Evolutionary conservation across 2,113 vertebrate species (phyloP), one percentile per base, ranked within the genome.

Genomic region (Spea multiplicata): DNA sequence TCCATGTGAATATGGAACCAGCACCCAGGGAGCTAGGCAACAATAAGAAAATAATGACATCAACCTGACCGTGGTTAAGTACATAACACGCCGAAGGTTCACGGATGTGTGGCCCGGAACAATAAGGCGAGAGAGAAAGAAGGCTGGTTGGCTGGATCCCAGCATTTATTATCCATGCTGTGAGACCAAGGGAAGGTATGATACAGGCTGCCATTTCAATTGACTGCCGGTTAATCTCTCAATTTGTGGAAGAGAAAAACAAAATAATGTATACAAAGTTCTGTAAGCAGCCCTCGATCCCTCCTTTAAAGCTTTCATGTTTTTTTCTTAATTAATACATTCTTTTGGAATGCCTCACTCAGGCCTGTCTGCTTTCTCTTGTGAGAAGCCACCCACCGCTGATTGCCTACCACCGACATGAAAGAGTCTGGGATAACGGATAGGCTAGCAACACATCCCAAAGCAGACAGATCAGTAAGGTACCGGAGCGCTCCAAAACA

Each of bases 41-140:
- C 94, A 94, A 94, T 94, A 93, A 90, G 91, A 92, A 93, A 92
- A 96, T 94, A 95, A 95, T 95, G 94, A 94, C 93, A 95, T 93
- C 92, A 92, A 91, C 91, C 92, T 95, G 94, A 94, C 94, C 94
- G 91, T 91, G 90, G 92, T 94, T 94, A 96, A 96, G 93, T 94
- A 93, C 93, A 93, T 91, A 93, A 93, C 92, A 93, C 91, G 94
- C 93, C 93, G 87, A 93, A 93, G 92, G 91, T 91, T 93, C 94
- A 95, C 90, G 91, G 94, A 91, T 94, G 91, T 92, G 90, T 93
- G 91, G 92, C 88, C 92, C 87, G 90, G 92, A 93, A 97, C 94
- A 95, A 95, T 93, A 90, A 90, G 88, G 82, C 44, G 85, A 90
- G 92, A 92, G 91, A 87, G 90, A 93, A 91, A 90, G 84, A 90